Base-by-base conservation (phyloP, 2,797 vertebrate genomes). In the Erpetoichthys calabaricus region DNA sequence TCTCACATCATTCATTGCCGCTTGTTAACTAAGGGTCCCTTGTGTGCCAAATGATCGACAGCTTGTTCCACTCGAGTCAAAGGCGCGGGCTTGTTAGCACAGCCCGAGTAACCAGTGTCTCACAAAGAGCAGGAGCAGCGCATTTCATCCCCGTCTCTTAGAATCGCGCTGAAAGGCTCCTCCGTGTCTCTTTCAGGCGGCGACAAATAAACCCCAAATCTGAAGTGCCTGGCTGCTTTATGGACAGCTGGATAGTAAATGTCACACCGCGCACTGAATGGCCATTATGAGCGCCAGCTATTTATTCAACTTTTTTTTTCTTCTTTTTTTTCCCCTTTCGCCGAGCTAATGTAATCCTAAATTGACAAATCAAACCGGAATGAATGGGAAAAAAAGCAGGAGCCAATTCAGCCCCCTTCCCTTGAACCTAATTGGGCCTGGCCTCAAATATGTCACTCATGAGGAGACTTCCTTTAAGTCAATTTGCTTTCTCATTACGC, bases 311-410 rank as follows among this genome's bases (percentile, higher is more conserved):
- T 78, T 57, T 47, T 47, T 45, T 6, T 7, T 57, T 47, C 43
- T 42, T 46, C 45, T 45, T 52, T 44, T 59, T 60, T 57, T 60
- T 65, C 59, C 60, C 82, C 80, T 82, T 85, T 81, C 81, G 83
- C 80, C 82, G 82, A 82, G 80, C 84, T 86, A 86, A 86, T 85
- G 81, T 84, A 81, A 87, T 86, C 86, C 81, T 80, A 83, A 88
- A 88, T 86, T 87, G 83, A 85, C 86, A 88, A 89, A 88, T 87
- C 82, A 86, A 86, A 83, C 80, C 84, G 84, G 84, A 88, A 88
- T 88, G 86, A 89, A 87, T 84, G 81, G 79, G 79, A 83, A 25
- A 25, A 25, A 25, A 83, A 81, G 82, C 79, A 79, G 75, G 80
- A 85, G 84, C 81, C 82, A 83, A 85, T 83, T 88, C 83, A 85